Conservation (phyloP, 2,888 invertebrate genomes). For the Synanthedon formicaeformis region DNA sequence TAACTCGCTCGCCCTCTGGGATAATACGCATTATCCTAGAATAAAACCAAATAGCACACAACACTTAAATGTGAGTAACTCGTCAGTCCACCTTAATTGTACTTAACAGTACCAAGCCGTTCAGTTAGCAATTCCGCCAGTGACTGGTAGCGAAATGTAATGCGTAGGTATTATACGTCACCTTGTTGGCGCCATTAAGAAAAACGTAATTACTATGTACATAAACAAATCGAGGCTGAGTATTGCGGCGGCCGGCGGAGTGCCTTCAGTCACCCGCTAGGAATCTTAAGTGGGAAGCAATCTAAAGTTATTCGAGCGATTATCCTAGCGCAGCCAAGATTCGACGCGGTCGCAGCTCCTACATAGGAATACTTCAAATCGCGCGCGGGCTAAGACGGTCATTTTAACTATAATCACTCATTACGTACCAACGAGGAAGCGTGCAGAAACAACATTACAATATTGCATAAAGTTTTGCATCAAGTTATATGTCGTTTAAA, state of each 20-base stretch:
- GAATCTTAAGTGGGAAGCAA: constrained; percentile 50
- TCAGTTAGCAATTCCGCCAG: constrained; percentile 9
- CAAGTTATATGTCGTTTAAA: not conserved
- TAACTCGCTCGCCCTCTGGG: not conserved
- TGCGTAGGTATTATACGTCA: constrained; percentile 5
- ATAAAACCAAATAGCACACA: not conserved
- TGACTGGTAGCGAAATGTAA: constrained; percentile 7
- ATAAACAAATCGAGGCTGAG: constrained; percentile 42
- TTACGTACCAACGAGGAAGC: not conserved
- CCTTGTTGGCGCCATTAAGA: constrained; percentile 26
- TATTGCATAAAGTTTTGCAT: not conserved
- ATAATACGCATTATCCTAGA: not conserved
- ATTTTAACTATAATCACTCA: constrained; percentile 5
- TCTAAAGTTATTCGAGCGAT: constrained; percentile 25
- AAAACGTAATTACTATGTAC: constrained; percentile 37
- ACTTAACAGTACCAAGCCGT: not conserved
- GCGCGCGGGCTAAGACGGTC: not conserved
- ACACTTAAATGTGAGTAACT: not conserved
- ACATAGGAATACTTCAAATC: not conserved
- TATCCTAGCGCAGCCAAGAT: constrained; percentile 25
- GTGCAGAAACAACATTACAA: not conserved
- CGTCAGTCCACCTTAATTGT: not conserved
- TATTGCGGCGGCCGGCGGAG: constrained; percentile 25
- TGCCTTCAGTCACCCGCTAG: constrained; percentile 30
- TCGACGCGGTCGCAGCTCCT: constrained; percentile 9